Conservation (phyloP, 2,888 invertebrate genomes). For the Pollenia griseotomentosa region DNA sequence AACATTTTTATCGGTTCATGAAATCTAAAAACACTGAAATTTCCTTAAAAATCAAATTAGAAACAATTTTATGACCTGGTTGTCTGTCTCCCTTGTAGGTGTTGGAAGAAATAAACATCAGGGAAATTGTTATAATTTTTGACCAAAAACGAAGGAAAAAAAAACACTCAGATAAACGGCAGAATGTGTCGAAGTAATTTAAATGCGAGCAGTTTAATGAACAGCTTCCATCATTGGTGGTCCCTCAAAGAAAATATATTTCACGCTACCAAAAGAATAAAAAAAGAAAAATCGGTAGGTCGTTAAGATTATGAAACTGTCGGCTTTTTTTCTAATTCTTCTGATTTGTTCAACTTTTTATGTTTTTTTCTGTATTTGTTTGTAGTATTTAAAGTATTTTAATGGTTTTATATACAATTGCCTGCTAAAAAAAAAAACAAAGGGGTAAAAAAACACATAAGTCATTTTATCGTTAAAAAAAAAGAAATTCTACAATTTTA, state of each 20-base stretch:
- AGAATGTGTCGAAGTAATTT: slow-evolving; percentile 53
- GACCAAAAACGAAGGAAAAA: slow-evolving; percentile 20
- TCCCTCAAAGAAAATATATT: slow-evolving; percentile 51
- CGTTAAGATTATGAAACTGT: slow-evolving; percentile 59
- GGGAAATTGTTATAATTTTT: neutral
- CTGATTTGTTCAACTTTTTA: slow-evolving; percentile 43
- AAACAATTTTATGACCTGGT: slow-evolving; percentile 7
- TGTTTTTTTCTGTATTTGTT: slow-evolving; percentile 29
- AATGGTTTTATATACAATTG: slow-evolving; percentile 43
- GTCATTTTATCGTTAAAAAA: slow-evolving; percentile 7
- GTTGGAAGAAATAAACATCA: neutral
- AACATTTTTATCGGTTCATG: no score
- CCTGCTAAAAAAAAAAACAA: slow-evolving; percentile 4
- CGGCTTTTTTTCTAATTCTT: slow-evolving; percentile 42
- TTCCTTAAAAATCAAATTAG: neutral
- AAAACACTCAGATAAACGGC: slow-evolving; percentile 8
- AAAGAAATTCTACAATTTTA: neutral
- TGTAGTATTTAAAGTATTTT: slow-evolving; percentile 59
- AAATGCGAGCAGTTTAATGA: slow-evolving; percentile 40
- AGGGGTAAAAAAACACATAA: slow-evolving; percentile 34
- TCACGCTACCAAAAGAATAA: slow-evolving; percentile 43
- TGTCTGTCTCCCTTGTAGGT: neutral
- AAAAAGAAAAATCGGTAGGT: slow-evolving; percentile 13
- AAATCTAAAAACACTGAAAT: slow-evolving; percentile 3
- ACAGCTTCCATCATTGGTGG: slow-evolving; percentile 53